phyloP scores from a whole-genome alignment of 2,888 invertebrate species.

The Drosophila conformis region DNA sequence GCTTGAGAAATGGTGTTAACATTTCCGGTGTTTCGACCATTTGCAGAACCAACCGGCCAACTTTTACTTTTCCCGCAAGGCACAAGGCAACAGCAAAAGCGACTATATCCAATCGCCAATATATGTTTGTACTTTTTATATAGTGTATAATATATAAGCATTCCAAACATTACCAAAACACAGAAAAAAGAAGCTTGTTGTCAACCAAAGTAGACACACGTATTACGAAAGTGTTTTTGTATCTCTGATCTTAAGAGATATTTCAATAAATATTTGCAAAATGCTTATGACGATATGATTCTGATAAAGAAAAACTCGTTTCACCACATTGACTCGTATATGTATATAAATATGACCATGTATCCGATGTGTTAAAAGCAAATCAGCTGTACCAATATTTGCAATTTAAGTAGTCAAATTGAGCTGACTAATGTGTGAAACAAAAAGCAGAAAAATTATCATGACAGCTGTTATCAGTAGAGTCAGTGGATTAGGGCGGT shows the following conservation, averaged over 20 bases:
- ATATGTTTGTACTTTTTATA: conserved; percentile 9
- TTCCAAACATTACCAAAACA: conserved; percentile 43
- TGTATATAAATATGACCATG: neutral
- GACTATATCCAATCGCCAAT: conserved; percentile 58
- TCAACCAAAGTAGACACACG: conserved; percentile 15
- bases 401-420: neutral
- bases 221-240: neutral
- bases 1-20: conserved; percentile 75
- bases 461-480: conserved; percentile 6
- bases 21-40: conserved; percentile 70
- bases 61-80: conserved; percentile 68
- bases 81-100: conserved; percentile 13
- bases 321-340: neutral
- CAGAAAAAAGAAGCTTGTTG: conserved; percentile 13
- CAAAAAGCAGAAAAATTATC: conserved; percentile 3
- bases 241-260: neutral
- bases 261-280: neutral
- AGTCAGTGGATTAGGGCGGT: neutral
- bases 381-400: conserved; percentile 4
- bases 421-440: neutral
- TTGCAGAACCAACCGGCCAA: conserved; percentile 66
- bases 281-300: neutral
- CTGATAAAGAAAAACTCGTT: neutral
- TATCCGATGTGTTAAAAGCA: neutral
- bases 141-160: conserved; percentile 23